Percentiles rank a stretch among this genome's conserved stretches.
These are phyloP conservation scores for Periophthalmus magnuspinnatus DNA, from an alignment of 2,797 vertebrate genomes.

Conservation along the genomic window DNA sequence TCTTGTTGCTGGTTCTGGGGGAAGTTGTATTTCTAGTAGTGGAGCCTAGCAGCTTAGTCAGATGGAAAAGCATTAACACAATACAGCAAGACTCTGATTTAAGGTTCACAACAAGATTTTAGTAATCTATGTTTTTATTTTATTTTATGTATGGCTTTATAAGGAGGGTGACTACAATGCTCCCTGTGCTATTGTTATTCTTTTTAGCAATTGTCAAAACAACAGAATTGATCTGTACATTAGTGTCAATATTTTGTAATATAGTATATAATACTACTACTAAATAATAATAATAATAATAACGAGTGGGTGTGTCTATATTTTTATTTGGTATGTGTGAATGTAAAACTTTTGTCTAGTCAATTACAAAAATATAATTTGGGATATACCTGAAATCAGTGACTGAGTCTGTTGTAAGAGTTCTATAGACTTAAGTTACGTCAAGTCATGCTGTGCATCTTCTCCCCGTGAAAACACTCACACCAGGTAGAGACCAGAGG, in stretches of 20 bases:
- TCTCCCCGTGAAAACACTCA: constrained; percentile 17
- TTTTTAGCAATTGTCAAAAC: background rate
- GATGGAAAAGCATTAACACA: background rate
- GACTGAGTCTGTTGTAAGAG: constrained; percentile 39
- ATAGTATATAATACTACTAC: background rate
- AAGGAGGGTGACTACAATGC: too few species aligned
- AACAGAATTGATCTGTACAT: background rate
- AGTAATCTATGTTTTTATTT: too few species aligned
- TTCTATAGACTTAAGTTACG: constrained; percentile 17
- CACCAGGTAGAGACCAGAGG: constrained; percentile 49
- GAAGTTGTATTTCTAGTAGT: constrained; percentile 28
- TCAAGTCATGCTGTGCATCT: constrained; percentile 16
- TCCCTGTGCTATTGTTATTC: background rate
- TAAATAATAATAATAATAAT: too few species aligned
- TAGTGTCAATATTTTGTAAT: background rate
- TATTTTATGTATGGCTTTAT: background rate
- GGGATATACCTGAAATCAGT: constrained; percentile 29
- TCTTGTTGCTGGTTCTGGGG: constrained; percentile 35
- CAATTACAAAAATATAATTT: background rate
- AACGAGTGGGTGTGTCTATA: background rate
- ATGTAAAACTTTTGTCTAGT: background rate
- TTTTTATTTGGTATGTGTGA: background rate
- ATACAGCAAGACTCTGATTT: background rate
- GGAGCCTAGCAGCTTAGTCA: constrained; percentile 14
- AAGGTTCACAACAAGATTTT: background rate